phyloP scores from a whole-genome alignment of 1,140 invertebrate genomes.

The Heliothis subflexa region DNA sequence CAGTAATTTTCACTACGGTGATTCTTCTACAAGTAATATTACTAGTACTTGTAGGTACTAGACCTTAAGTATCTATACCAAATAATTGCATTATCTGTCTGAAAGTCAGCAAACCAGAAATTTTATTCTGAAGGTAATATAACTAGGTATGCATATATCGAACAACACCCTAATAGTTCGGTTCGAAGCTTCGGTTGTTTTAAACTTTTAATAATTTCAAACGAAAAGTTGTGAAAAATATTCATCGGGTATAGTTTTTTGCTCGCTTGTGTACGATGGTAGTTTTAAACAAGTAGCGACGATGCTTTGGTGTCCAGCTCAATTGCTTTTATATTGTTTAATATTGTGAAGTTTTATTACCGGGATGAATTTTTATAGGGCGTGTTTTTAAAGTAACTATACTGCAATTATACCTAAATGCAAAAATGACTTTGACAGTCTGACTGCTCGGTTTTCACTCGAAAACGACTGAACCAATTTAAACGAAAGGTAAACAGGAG shows the following conservation, averaged over 20 bases:
- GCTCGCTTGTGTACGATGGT: background rate
- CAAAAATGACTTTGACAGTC: background rate
- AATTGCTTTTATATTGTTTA: background rate
- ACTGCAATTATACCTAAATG: no score
- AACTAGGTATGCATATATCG: background rate
- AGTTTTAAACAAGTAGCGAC: slow-evolving; percentile 4
- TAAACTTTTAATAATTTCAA: slow-evolving; percentile 30
- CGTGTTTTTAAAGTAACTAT: no score
- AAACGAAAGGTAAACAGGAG: no score
- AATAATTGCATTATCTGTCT: background rate
- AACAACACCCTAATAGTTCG: slow-evolving; percentile 5
- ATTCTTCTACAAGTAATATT: slow-evolving; percentile 5
- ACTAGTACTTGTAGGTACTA: no score
- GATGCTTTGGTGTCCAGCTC: background rate
- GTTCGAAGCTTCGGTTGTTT: slow-evolving; percentile 8
- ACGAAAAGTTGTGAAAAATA: slow-evolving; percentile 17
- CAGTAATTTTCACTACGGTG: background rate
- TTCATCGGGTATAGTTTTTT: slow-evolving; percentile 1
- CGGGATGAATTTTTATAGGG: no score
- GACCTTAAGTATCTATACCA: no score
- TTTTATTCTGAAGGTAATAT: slow-evolving; percentile 9
- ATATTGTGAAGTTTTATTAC: background rate
- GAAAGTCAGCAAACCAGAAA: background rate
- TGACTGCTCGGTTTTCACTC: background rate
- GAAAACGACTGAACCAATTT: background rate